Base-by-base conservation (phyloP, 2,888 invertebrate species). In the Anagyrus pseudococci region DNA sequence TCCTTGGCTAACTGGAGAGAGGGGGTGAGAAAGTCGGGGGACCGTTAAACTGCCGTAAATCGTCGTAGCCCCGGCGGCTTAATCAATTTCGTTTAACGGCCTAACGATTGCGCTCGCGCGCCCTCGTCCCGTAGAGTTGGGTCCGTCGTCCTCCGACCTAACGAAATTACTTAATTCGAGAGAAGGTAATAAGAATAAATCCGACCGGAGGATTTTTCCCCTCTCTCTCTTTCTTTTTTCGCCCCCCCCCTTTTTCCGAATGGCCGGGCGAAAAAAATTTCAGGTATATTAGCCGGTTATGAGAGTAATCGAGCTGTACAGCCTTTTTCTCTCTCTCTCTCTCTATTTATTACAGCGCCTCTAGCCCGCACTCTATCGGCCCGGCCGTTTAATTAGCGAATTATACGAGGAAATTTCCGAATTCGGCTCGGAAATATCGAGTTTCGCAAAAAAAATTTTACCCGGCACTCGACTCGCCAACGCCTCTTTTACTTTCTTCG, bases 21-120 rank as follows among this genome's bases (percentile, higher is more conserved):
- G 10, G 40, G 6, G 47, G 8, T 17, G 23, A 25, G n/a, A n/a
- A n/a, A n/a, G 17, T 40, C 17, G 33, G n/a, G n/a, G n/a, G n/a
- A 23, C 17, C 60, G 60, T 59, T 64, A 59, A 60, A 60, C 46
- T 48, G 46, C 7, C 60, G 57, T 49, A 58, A 58, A 57, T 61
- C 60, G 54, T 10, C 25, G n/a, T 26, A 48, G 33, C n/a, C 33
- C 54, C 54, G n/a, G 25, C 54, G 55, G 58, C 55, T 58, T 49
- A 58, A 58, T 63, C 63, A 63, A 58, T 58, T 63, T 43, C 57
- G 25, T 52, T 62, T 53, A 58, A 62, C 48, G 52, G 25, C 29
- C 29, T 10, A 29, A 29, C 29, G 37, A 57, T 62, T 43, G 33
- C 43, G 19, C 17, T 8, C 33, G 17, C 26, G n/a, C n/a, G n/a